These are phyloP conservation scores for Abramis brama DNA, from an alignment of 2,113 vertebrate genomes.

Conservation along the genomic window DNA sequence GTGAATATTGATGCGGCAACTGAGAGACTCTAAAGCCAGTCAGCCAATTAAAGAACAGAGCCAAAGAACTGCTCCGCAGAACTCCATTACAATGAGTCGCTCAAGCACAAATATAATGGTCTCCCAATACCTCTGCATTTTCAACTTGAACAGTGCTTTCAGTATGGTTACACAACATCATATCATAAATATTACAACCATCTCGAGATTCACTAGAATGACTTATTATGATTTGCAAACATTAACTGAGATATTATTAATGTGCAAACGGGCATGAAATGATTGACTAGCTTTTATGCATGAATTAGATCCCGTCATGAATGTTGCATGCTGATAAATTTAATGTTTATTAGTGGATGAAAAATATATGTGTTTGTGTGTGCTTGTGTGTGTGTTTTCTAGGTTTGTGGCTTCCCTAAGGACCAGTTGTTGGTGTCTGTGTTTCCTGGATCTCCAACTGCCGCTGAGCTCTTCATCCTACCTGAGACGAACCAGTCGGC, in stretches of 20 bases:
- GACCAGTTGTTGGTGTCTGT: conserved; percentile 89
- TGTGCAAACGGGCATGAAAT: conserved; percentile 22
- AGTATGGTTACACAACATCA: conserved; percentile 11
- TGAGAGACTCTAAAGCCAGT: conserved; percentile 50
- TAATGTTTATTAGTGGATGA: conserved; percentile 23
- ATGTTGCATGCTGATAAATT: not conserved
- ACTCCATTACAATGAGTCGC: conserved; percentile 46
- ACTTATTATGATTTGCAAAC: conserved; percentile 15
- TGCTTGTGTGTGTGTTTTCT: conserved; percentile 17
- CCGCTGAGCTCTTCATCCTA: conserved; percentile 92
- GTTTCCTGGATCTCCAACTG: conserved; percentile 89
- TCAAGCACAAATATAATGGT: conserved; percentile 53
- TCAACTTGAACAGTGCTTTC: not conserved
- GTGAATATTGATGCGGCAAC: conserved; percentile 43
- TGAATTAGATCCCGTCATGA: not conserved
- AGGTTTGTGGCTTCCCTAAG: conserved; percentile 88
- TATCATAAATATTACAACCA: conserved; percentile 8
- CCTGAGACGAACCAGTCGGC: conserved; percentile 79
- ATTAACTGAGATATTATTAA: conserved; percentile 22
- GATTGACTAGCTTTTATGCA: conserved; percentile 27
- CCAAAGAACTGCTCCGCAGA: conserved; percentile 31
- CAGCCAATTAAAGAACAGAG: conserved; percentile 48
- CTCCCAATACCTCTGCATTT: conserved; percentile 29
- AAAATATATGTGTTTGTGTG: not conserved
- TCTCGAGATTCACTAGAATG: conserved; percentile 2